phyloP scores from a whole-genome alignment of 2,113 vertebrate species.

The Paramormyrops kingsleyae region DNA sequence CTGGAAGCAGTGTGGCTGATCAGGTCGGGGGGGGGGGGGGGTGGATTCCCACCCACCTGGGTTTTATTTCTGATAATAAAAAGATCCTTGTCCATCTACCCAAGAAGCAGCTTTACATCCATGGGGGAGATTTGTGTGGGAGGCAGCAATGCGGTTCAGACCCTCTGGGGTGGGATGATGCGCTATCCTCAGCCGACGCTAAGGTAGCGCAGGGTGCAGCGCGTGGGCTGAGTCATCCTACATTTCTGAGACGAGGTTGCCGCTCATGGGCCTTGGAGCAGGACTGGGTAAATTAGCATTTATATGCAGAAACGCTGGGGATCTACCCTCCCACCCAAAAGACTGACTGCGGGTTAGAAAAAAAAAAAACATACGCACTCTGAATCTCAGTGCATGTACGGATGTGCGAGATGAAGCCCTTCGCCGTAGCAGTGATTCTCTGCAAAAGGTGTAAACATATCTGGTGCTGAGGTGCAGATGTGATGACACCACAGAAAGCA shows the following conservation, averaged over 20 bases:
- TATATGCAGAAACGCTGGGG: neutral
- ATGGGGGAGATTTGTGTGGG: neutral
- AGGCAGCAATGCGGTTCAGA: neutral
- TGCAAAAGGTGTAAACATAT: neutral
- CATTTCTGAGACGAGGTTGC: neutral
- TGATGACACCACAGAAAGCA: neutral
- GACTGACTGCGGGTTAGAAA: neutral
- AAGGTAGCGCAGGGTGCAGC: neutral
- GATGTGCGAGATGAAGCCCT: neutral
- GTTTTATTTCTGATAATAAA: neutral
- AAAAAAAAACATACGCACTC: neutral
- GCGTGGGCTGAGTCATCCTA: neutral
- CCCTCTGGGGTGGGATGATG: neutral
- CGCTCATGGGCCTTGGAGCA: neutral
- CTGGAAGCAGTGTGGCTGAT: neutral
- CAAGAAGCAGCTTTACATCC: neutral
- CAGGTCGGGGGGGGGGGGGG: no score
- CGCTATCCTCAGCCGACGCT: neutral
- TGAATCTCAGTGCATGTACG: neutral
- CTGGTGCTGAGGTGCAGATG: neutral
- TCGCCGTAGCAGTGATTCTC: neutral
- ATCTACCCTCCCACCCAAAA: neutral
- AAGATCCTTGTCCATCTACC: neutral
- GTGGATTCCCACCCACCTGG: neutral
- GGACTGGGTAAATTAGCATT: neutral